These are phyloP conservation scores for Nephrotoma guestfalica DNA, from an alignment of 2,888 invertebrate genomes.

Conservation along the genomic window DNA sequence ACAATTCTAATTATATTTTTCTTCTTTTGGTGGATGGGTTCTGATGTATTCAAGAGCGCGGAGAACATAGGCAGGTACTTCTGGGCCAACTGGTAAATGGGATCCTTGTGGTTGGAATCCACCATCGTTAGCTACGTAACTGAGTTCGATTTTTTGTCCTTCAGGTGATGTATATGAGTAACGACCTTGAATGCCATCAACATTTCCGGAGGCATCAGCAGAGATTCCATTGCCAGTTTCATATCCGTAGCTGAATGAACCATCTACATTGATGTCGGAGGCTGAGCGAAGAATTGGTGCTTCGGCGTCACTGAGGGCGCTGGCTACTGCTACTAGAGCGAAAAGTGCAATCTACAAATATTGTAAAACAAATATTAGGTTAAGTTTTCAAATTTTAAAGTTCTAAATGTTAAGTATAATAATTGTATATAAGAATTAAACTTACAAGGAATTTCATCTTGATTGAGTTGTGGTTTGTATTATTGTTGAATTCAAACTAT, in stretches of 20 bases:
- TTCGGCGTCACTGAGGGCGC: not conserved
- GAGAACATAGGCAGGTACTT: not conserved
- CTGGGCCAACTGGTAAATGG: not conserved
- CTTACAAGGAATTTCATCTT: not conserved
- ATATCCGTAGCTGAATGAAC: not conserved
- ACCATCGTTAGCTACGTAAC: not conserved
- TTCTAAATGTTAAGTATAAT: not conserved
- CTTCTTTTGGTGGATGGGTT: constrained; percentile 5
- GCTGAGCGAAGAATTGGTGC: not conserved
- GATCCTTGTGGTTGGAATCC: not conserved
- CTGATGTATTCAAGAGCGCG: constrained; percentile 5
- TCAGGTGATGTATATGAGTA: not conserved
- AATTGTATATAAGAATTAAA: not conserved
- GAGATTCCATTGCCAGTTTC: constrained; percentile 1
- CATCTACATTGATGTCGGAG: not conserved
- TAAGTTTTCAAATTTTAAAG: not conserved
- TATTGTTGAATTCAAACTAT: not conserved
- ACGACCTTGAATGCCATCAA: not conserved
- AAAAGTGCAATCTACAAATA: not conserved
- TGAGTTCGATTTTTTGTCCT: not conserved
- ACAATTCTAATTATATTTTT: not conserved
- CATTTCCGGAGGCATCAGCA: not conserved
- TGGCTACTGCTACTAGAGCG: not conserved
- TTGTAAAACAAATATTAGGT: not conserved
- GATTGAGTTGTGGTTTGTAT: not conserved